Evolutionary conservation across 2,888 invertebrate species (phyloP).

Genomic region (Drosophila helvetica): DNA sequence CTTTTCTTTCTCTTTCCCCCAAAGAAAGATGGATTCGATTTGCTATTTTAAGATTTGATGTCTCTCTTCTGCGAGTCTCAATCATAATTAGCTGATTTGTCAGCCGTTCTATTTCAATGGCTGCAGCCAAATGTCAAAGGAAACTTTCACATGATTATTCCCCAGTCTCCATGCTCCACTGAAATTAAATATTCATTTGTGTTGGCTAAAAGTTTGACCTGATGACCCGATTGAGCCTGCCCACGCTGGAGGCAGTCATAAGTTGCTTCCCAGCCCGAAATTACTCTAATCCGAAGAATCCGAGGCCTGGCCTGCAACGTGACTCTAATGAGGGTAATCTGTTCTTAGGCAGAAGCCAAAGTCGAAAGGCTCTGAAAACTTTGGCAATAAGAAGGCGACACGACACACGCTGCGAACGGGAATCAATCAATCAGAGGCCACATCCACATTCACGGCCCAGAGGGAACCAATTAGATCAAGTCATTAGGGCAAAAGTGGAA

Average conservation of each 20-base stretch:
- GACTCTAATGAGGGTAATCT: conserved; percentile 73
- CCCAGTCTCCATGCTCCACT: conserved; percentile 4
- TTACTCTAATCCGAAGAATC: conserved; percentile 37
- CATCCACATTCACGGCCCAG: conserved; percentile 27
- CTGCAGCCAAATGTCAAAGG: conserved; percentile 31
- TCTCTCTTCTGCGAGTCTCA: conserved; percentile 21
- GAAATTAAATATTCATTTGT: conserved; percentile 35
- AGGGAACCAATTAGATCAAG: conserved; percentile 54
- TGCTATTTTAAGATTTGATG: conserved; percentile 28
- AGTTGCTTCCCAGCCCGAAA: conserved; percentile 53
- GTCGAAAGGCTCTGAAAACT: conserved; percentile 53
- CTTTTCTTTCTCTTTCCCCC: not conserved
- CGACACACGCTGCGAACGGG: conserved; percentile 23
- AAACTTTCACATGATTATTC: conserved; percentile 17
- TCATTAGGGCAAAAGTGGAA: conserved; percentile 41
- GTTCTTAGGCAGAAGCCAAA: conserved; percentile 21
- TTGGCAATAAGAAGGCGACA: conserved; percentile 60
- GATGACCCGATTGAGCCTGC: conserved; percentile 25
- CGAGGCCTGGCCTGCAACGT: conserved; percentile 48
- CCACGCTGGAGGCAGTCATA: conserved; percentile 14
- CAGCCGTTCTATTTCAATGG: conserved; percentile 25
- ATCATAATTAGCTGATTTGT: conserved; percentile 36
- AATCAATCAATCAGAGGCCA: conserved; percentile 61
- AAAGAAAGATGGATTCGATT: conserved; percentile 27
- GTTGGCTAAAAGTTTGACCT: conserved; percentile 30